Percentiles rank a stretch among this genome's conserved stretches.
These are phyloP conservation scores for Lycopodina hypogea DNA, from an alignment of 37 sponge, comb jelly and placozoan species.

Conservation along the genomic window DNA sequence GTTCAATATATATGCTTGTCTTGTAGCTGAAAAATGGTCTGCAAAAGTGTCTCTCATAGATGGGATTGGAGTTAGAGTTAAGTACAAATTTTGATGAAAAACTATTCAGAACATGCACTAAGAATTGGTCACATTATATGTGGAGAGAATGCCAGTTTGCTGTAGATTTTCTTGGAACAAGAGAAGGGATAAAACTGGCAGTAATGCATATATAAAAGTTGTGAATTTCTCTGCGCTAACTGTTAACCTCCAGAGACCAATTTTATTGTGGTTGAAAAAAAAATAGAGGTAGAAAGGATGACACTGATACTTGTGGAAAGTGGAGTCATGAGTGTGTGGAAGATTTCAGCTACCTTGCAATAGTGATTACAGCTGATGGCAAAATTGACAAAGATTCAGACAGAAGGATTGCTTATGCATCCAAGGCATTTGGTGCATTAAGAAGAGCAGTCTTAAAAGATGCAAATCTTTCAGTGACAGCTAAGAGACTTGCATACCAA, in stretches of 20 bases:
- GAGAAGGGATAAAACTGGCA: too few relatives aligned
- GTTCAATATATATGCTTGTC: conserved; percentile 9
- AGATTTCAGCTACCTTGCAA: conserved; percentile 43
- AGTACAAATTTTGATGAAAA: too few relatives aligned
- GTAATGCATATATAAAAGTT: too few relatives aligned
- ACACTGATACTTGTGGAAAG: conserved; percentile 9
- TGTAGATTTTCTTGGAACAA: too few relatives aligned
- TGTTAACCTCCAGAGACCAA: background rate
- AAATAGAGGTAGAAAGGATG: conserved; percentile 1
- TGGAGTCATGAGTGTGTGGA: conserved; percentile 15
- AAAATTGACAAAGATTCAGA: conserved; percentile 25
- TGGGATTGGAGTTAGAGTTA: conserved; percentile 27
- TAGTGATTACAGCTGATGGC: background rate
- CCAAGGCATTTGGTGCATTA: background rate
- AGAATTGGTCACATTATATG: background rate
- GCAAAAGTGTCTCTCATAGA: background rate
- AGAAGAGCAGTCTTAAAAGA: too few relatives aligned
- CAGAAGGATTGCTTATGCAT: conserved; percentile 3
- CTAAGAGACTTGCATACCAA: background rate
- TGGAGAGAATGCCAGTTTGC: conserved; percentile 16
- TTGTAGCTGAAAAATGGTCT: conserved; percentile 4
- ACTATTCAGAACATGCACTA: conserved; percentile 34
- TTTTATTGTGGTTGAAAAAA: conserved; percentile 27
- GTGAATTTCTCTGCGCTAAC: too few relatives aligned
- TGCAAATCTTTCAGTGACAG: too few relatives aligned